Conservation (phyloP, 2,888 invertebrate species). For the Mycalesis mineus region DNA sequence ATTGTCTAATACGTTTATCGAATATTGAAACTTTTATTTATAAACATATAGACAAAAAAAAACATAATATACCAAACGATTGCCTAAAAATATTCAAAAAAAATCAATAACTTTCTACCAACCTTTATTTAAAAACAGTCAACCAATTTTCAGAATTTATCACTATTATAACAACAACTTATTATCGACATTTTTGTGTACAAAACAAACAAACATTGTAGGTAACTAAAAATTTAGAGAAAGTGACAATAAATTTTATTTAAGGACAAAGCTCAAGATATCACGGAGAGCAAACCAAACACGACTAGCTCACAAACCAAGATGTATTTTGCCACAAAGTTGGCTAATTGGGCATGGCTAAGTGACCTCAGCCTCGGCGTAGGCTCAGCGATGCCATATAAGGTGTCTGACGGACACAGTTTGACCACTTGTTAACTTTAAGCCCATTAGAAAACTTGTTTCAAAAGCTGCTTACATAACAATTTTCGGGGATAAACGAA, state of each 20-base stretch:
- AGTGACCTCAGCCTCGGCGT: conserved; percentile 47
- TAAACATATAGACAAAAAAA: no score
- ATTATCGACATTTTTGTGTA: no score
- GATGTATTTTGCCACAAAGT: conserved; percentile 22
- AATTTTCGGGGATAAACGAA: background rate
- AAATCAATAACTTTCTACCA: no score
- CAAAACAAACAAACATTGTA: no score
- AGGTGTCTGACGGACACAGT: conserved; percentile 55
- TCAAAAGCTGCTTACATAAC: background rate
- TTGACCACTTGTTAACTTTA: conserved; percentile 46
- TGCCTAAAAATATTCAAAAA: no score
- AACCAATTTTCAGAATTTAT: no score
- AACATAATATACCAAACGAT: no score
- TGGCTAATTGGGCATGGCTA: conserved; percentile 27
- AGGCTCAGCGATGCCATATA: conserved; percentile 62
- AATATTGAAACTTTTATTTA: no score
- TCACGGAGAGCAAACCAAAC: conserved; percentile 5
- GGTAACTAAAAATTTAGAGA: background rate
- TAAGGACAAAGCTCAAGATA: conserved; percentile 8
- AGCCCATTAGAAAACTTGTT: conserved; percentile 16
- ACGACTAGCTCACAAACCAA: conserved; percentile 10
- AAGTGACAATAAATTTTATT: background rate
- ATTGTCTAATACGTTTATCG: no score
- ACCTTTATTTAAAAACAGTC: no score
- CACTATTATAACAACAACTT: no score